Conservation (phyloP, 2,113 vertebrate genomes). For the Ophiodon elongatus region DNA sequence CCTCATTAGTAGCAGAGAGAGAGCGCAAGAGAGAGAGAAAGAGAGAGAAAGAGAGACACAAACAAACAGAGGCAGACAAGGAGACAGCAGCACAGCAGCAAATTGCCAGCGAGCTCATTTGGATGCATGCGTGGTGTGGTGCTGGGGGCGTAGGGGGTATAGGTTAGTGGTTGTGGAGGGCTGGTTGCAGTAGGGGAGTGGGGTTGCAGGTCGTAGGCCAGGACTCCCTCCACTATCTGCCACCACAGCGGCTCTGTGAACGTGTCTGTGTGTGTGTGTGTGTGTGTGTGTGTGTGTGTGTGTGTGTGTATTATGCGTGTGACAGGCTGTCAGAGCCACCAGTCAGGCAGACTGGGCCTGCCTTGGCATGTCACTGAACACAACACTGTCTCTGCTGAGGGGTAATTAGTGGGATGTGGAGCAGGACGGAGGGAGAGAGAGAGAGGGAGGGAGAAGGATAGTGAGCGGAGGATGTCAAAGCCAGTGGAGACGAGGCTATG, state of each 20-base stretch:
- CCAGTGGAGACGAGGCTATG: background rate
- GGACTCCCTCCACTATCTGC: slow-evolving; percentile 39
- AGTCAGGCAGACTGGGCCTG: slow-evolving; percentile 44
- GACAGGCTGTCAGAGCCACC: slow-evolving; percentile 66
- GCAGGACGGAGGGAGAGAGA: slow-evolving; percentile 6
- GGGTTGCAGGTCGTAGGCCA: slow-evolving; percentile 41
- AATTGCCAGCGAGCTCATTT: slow-evolving; percentile 60
- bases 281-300: background rate
- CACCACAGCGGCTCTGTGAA: slow-evolving; percentile 39
- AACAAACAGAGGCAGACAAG: slow-evolving; percentile 28
- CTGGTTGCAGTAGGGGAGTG: slow-evolving; percentile 1
- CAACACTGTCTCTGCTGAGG: slow-evolving; percentile 61
- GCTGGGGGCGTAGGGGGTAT: background rate
- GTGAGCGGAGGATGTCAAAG: slow-evolving; percentile 8
- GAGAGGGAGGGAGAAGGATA: slow-evolving; percentile 18
- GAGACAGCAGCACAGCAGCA: slow-evolving; percentile 61
- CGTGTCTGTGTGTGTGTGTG: background rate
- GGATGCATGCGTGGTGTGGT: slow-evolving; percentile 34
- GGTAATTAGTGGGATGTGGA: slow-evolving; percentile 69
- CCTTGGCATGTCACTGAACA: slow-evolving; percentile 57
- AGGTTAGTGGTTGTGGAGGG: slow-evolving; percentile 1
- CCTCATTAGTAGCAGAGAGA: slow-evolving; percentile 65
- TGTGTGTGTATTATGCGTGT: slow-evolving; percentile 35
- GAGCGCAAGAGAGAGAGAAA: slow-evolving; percentile 20
- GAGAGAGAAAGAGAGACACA: slow-evolving; percentile 4